Evolutionary conservation across 2,113 vertebrate species (phyloP), one percentile per base, ranked within the genome.

Genomic region (Calyptommatus sinebrachiatus): DNA sequence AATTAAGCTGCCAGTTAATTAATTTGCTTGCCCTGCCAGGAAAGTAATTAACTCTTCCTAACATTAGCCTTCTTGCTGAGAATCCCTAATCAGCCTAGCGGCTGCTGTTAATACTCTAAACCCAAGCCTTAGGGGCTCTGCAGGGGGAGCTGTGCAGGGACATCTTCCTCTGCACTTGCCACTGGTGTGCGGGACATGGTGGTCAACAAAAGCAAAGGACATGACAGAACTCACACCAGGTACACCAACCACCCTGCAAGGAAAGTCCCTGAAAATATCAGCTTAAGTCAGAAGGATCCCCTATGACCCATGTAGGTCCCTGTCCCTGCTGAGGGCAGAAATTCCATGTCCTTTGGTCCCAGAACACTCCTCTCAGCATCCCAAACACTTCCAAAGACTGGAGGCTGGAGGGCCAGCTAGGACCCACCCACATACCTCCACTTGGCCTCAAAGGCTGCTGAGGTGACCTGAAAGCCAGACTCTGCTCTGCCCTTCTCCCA

Each of bases 31-130:
- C 28, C 71, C 10, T 28, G 62, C 76, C 48, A 77, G 63, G 79
- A 77, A 16, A 77, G 50, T 73, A 88, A 83, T 84, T 87, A 86
- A 63, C 53, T 71, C 62, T 86, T 78, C 28, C 69, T 87, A 79
- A 83, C 8, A 41, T 77, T 71, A 90, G 77, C 31, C 76, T 41
- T 46, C 86, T 84, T 76, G 7, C 69, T 67, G 60, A 76, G 6
- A 88, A 79, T 29, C 76, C 74, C 41, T 69, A 82, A 86, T 73
- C 77, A 82, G 79, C 61, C 79, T 82, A 89, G 71, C n/a, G 20
- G 76, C 87, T 79, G 86, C 7, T 10, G 11, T 14, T 46, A 71
- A 76, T 66, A 63, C 10, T 11, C 53, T 48, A 9, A 63, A 63
- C 41, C 3, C 48, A 75, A 2, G 0, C 62, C 67, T 80, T 80